Evolutionary conservation across 2,888 invertebrate species (phyloP).

Genomic region (Dynastes hyllus): DNA sequence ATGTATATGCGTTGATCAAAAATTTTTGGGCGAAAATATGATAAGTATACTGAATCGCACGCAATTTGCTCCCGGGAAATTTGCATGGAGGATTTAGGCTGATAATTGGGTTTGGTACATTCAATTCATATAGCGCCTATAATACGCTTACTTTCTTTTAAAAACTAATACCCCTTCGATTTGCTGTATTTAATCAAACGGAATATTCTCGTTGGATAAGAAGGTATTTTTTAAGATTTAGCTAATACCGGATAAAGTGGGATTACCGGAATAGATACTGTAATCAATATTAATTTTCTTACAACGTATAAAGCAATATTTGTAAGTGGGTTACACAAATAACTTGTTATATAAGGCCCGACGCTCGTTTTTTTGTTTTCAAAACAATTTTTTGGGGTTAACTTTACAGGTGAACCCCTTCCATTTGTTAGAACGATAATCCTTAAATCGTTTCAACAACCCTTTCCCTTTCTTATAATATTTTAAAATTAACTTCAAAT

Average conservation of each 20-base stretch:
- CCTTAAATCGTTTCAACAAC: too few relatives aligned
- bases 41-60: conserved; percentile 1
- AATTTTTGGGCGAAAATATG: neutral
- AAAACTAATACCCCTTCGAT: conserved; percentile 5
- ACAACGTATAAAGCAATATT: neutral
- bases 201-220: neutral
- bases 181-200: conserved; percentile 16
- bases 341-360: neutral
- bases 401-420: too few relatives aligned
- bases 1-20: neutral
- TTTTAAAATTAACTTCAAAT: too few relatives aligned
- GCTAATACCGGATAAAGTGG: conserved; percentile 8
- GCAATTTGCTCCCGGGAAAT: conserved; percentile 2
- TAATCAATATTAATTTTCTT: conserved; percentile 22
- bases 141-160: conserved; percentile 16
- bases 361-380: too few relatives aligned
- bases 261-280: conserved; percentile 14
- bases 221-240: neutral
- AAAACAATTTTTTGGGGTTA: too few relatives aligned
- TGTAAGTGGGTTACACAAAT: conserved; percentile 15
- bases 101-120: conserved; percentile 16
- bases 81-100: neutral
- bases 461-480: too few relatives aligned
- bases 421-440: too few relatives aligned
- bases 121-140: conserved; percentile 10